A percentile compares a stretch with the other conserved stretches of the same genome.
Conservation (phyloP, 2,797 vertebrate genomes). For the Mycteria americana region DNA sequence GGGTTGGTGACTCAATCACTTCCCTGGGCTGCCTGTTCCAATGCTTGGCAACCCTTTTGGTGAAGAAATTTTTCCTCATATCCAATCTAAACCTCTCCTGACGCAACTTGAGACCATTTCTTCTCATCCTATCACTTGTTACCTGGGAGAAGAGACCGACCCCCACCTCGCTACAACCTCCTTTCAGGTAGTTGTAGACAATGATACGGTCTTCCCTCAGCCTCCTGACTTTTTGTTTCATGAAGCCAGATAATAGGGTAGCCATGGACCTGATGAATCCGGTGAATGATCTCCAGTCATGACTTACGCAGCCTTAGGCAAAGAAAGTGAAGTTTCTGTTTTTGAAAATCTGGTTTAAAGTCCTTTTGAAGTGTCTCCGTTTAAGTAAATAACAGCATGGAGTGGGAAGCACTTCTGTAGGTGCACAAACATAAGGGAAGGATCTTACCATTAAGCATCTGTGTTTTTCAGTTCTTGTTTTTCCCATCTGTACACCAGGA, state of each 20-base stretch:
- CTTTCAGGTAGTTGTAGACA: neutral
- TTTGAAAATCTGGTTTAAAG: neutral
- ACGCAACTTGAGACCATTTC: neutral
- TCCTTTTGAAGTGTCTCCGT: neutral
- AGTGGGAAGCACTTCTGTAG: neutral
- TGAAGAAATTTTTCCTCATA: neutral
- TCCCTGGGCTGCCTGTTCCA: neutral
- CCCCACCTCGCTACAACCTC: neutral
- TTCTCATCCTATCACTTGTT: fast-evolving
- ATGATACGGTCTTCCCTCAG: neutral
- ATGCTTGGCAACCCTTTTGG: neutral
- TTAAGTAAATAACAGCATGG: neutral
- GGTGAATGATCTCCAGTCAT: neutral
- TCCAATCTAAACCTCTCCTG: neutral
- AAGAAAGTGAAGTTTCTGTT: neutral
- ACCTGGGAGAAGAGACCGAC: neutral
- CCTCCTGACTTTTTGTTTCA: neutral
- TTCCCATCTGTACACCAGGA: neutral
- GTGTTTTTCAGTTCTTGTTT: neutral
- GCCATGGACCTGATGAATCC: neutral
- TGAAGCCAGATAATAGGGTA: neutral
- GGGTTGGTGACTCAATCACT: neutral
- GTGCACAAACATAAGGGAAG: neutral
- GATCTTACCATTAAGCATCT: neutral
- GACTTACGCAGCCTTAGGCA: neutral